Evolutionary conservation across 2,888 invertebrate species (phyloP), one percentile per base, ranked within the genome.

Genomic region (Drosophila setosimentum): DNA sequence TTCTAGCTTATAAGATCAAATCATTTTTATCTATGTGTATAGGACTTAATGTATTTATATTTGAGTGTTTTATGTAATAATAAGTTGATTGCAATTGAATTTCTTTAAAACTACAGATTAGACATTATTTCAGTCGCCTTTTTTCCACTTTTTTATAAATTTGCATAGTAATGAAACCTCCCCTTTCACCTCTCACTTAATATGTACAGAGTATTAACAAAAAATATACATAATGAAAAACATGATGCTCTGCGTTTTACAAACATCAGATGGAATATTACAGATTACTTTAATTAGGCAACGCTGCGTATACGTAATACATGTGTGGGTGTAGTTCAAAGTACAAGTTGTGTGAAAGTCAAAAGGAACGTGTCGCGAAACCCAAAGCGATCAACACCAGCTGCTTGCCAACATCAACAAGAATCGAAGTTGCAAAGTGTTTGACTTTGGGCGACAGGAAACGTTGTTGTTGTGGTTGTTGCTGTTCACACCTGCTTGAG

Each of bases 221-320:
- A 16, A 29, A 40, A 13, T n/a, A 1, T 7, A 13, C n/a, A 67
- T 57, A 64, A 58, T 62, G 35, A 30, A 65, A 62, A 68, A 59
- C 51, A 55, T 67, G 60, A 55, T 48, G 18, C 50, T 68, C 59
- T 64, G 55, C 61, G 74, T 68, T 83, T 55, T 67, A 53, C 61
- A 69, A 82, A 73, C 54, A 69, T 62, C 57, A 69, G 50, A 32
- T 49, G 49, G 32, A 16, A 48, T 21, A 30, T 48, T 40, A 45
- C 61, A 53, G 68, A 67, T 84, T 74, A 76, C 70, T 82, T 74
- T 87, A 89, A 87, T 82, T 87, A 89, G 67, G 55, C 76, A 50
- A 71, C 68, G 69, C 49, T 55, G 67, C 75, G 83, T 83, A 86
- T 83, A 83, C 80, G 69, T 75, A 63, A 88, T 69, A 29, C 18